These are phyloP conservation scores for Cerastis rubricosa DNA, from an alignment of 2,888 invertebrate species.

Conservation along the genomic window DNA sequence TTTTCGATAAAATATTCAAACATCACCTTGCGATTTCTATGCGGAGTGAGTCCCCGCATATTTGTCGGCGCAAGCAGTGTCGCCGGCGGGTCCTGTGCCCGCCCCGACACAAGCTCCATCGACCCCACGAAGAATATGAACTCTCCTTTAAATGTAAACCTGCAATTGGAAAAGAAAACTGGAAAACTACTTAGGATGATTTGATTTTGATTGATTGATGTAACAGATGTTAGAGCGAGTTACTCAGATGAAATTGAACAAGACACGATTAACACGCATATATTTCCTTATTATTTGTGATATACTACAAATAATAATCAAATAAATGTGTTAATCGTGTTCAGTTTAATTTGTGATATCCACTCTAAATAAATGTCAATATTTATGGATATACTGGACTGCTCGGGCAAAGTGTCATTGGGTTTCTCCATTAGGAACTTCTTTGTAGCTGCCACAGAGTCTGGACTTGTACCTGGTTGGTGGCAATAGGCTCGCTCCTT, in stretches of 20 bases:
- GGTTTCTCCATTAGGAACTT: no score
- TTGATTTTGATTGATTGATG: no score
- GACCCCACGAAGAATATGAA: slow-evolving; percentile 82
- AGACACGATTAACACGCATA: no score
- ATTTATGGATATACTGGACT: not conserved
- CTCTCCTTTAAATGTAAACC: slow-evolving; percentile 71
- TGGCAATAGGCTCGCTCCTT: no score
- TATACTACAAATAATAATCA: no score
- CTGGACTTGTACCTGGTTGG: no score
- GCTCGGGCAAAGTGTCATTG: no score
- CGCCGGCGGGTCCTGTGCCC: slow-evolving; percentile 81
- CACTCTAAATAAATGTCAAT: not conserved
- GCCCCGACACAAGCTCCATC: slow-evolving; percentile 81
- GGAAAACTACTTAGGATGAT: not conserved
- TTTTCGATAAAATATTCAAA: slow-evolving; percentile 53
- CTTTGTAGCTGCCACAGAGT: no score
- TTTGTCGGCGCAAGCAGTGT: slow-evolving; percentile 79
- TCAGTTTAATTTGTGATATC: not conserved
- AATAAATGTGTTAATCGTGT: not conserved
- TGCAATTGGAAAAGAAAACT: slow-evolving; percentile 57
- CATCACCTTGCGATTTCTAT: slow-evolving; percentile 83
- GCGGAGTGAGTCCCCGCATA: slow-evolving; percentile 83
- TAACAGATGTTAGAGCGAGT: not conserved
- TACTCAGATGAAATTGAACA: not conserved
- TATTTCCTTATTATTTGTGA: no score